Evolutionary conservation across 2,113 vertebrate genomes (phyloP).

Genomic region (Etheostoma cragini): DNA sequence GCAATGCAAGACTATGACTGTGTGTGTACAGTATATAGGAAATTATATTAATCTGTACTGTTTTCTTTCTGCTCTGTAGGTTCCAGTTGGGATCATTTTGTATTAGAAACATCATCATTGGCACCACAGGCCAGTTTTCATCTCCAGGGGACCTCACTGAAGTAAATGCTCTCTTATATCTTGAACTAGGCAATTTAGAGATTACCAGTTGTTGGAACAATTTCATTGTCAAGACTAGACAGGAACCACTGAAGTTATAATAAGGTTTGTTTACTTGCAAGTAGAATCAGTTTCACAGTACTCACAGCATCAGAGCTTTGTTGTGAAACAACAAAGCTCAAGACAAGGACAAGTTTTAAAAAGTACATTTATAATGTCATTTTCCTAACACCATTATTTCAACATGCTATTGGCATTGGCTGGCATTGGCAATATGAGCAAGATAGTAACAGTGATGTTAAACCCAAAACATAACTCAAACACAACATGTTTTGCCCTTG

Average conservation of each 20-base stretch:
- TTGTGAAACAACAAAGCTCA: no score
- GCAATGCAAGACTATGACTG: background rate
- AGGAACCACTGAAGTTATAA: no score
- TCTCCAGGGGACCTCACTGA: constrained; percentile 81
- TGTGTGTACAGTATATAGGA: background rate
- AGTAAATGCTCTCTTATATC: constrained; percentile 56
- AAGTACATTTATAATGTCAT: no score
- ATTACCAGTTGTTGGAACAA: background rate
- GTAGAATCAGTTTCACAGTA: no score
- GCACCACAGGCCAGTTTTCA: constrained; percentile 82
- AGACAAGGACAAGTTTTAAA: no score
- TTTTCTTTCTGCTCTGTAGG: constrained; percentile 68
- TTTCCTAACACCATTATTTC: background rate
- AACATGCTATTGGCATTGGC: background rate
- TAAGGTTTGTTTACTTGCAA: no score
- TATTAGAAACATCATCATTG: constrained; percentile 80
- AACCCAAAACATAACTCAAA: background rate
- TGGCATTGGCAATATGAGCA: background rate
- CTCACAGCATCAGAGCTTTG: no score
- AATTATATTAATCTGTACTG: background rate
- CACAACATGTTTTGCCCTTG: background rate
- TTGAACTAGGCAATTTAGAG: background rate
- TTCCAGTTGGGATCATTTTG: constrained; percentile 83
- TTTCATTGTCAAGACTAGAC: no score
- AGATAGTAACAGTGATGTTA: background rate